Base-by-base conservation (phyloP, 2,113 vertebrate genomes). In the Corythoichthys haematopterus region DNA sequence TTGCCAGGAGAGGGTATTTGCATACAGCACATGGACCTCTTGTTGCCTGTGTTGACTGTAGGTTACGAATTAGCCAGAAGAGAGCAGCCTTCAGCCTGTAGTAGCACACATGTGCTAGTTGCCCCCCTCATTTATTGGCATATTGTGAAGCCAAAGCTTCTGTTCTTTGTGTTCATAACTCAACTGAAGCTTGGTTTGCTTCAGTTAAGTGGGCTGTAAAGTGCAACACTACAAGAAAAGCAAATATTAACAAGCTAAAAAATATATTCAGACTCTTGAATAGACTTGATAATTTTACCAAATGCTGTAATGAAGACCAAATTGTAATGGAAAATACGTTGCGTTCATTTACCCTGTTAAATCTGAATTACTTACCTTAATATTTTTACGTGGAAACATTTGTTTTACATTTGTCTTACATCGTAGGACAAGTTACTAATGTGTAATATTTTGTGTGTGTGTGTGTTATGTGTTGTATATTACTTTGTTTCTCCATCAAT, bases 301-400 rank as follows among this genome's bases (percentile, higher is more conserved):
- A 68, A 67, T 57, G 46, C 58, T 57, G n/a, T 74, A 72, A 72
- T 52, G 48, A 45, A 77, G 66, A 53, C 70, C 67, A 77, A 75
- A 80, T 70, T 72, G 70, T 63, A 76, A 13, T 33, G 15, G 47
- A 40, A 59, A 59, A 40, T 1, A 7, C 10, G 8, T 71, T 73
- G 80, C 79, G 79, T 72, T 51, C 76, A 72, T 71, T 74, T 73
- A 15, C 68, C 63, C 62, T 79, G 74, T 65, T 74, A 65, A 80
- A 71, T 72, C 69, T 38, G 40, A 56, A 74, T 75, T 48, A 51
- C 57, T 12, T 45, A 62, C 11, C 68, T 58, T 28, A 28, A 28
- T n/a, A 63, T 3, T 76, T 55, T 74, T 55, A 58, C 71, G 62
- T 62, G 47, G 65, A 75, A 50, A 1, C 45, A 66, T 62, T 36